Evolutionary conservation across 2,888 invertebrate species (phyloP), one percentile per base, ranked within the genome.

Genomic region (Taphrorychus bicolor): DNA sequence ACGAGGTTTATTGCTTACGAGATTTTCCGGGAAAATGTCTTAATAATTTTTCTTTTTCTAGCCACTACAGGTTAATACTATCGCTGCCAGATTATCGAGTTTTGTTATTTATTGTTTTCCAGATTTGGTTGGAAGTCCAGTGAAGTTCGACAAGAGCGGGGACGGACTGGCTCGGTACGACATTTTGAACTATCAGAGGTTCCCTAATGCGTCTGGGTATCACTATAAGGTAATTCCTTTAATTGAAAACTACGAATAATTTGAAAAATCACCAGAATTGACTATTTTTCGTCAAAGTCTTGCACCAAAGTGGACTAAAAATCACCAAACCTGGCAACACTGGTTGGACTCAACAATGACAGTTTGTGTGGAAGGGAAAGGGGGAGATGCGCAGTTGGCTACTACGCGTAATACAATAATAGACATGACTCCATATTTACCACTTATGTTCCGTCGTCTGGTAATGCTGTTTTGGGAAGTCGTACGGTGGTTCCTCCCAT

Each of bases 91-190:
- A 7, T 32, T 7, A 11, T 32, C 32, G 32, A 32, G 5, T 32
- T 32, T 32, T 32, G 11, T 5, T 61, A 51, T 51, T 66, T 70
- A 53, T 73, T n/a, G 69, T 69, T 51, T 82, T 83, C 16, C 82
- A 91, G 90, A 90, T 83, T 80, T 86, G 51, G 89, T 87, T 58
- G 89, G 89, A 56, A 89, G 88, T 73, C 84, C 85, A 71, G 89
- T 91, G 7, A 85, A 87, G 76, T 91, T 92, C 78, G 90, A 92
- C 81, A 83, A 84, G 51, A 86, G 89, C 75, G 92, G 92, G 0
- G 92, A 92, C 77, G 91, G 91, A 5, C 81, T 89, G 60, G 88
- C 89, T 3, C 85, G 91, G 52, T 92, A 92, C 80, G 90, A 89
- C 73, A 89, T 92, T 72, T 87, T 89, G 74, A 91, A 92, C 80